A percentile compares a stretch with the other conserved stretches of the same genome.
phyloP scores from a whole-genome alignment of 2,888 invertebrate genomes.

The Meta bourneti region DNA sequence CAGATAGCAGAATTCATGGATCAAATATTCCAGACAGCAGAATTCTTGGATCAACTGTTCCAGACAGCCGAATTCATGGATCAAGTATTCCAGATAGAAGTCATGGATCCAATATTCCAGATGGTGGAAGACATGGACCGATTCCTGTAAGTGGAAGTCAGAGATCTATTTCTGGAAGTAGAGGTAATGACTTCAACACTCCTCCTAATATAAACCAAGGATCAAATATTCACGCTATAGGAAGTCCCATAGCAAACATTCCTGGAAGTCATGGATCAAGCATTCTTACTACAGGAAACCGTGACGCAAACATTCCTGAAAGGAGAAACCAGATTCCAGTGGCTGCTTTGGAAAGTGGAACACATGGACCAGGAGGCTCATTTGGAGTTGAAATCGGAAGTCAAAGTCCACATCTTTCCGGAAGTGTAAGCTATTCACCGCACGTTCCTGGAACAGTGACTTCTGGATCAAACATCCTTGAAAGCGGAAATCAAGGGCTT shows the following conservation, averaged over 20 bases:
- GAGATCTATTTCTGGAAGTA: neutral
- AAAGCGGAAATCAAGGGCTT: no score
- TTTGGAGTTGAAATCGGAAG: neutral
- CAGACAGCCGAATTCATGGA: neutral
- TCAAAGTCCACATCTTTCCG: neutral
- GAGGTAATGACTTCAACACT: neutral
- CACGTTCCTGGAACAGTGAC: no score
- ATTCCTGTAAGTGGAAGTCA: no score
- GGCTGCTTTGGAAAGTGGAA: neutral
- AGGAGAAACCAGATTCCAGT: neutral
- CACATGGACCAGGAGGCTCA: neutral
- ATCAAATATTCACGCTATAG: neutral
- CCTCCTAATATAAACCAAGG: neutral
- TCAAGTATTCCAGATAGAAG: neutral
- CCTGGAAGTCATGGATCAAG: neutral
- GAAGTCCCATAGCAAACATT: neutral
- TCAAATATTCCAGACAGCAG: neutral
- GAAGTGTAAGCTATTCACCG: neutral
- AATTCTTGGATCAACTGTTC: neutral
- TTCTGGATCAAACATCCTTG: no score
- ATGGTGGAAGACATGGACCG: neutral
- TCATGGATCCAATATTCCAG: neutral
- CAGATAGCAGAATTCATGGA: neutral
- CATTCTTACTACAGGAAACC: neutral
- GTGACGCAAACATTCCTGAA: neutral